Evolutionary conservation across 2,113 vertebrate genomes (phyloP).

Genomic region (Zapornia atra): DNA sequence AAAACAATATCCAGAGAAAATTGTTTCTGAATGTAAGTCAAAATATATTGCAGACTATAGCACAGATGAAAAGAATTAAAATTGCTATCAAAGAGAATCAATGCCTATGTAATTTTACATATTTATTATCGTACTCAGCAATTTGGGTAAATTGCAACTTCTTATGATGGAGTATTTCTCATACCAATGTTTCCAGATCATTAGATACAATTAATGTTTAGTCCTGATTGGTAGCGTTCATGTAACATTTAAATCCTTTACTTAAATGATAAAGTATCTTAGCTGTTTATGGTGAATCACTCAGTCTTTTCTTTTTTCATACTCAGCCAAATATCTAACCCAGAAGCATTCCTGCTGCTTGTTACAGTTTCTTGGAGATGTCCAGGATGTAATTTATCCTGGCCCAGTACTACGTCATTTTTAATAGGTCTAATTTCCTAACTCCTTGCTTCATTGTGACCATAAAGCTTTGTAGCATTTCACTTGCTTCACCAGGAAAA

Average conservation of each 20-base stretch:
- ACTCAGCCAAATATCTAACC: background rate
- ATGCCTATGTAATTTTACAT: background rate
- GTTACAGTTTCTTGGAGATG: background rate
- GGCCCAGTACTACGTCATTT: background rate
- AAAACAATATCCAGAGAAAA: background rate
- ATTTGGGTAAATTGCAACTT: background rate
- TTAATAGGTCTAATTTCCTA: slow-evolving; percentile 52
- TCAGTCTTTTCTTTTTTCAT: background rate
- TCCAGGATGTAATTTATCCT: slow-evolving; percentile 15
- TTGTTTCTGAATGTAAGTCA: background rate
- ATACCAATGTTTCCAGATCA: background rate
- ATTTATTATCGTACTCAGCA: background rate
- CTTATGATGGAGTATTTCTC: background rate
- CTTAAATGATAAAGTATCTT: background rate
- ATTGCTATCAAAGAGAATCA: background rate
- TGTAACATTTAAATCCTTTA: background rate
- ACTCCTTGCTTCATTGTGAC: background rate
- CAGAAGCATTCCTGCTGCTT: background rate
- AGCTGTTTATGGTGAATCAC: background rate
- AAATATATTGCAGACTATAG: background rate
- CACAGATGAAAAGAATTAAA: background rate
- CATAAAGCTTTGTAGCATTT: slow-evolving; percentile 46
- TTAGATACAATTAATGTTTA: background rate
- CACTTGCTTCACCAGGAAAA: slow-evolving; percentile 17
- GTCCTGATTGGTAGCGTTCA: background rate